Evolutionary conservation across 2,797 vertebrate species (phyloP).

Genomic region (Oreonectes daqikongensis): DNA sequence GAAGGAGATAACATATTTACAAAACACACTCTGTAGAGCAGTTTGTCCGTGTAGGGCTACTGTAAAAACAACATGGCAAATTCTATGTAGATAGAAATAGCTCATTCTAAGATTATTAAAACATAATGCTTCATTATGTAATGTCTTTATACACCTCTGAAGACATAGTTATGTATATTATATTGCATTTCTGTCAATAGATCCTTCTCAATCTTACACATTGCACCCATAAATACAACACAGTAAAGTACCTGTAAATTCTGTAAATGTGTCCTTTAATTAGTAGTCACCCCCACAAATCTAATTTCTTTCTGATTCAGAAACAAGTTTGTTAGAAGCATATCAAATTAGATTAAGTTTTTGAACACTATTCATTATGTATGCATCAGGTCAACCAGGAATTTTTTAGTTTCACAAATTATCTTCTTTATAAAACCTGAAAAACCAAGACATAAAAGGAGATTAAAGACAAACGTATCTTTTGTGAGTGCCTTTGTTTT

Average conservation of each 20-base stretch:
- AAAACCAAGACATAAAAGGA: background rate
- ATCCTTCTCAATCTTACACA: too few relatives aligned
- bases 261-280: background rate
- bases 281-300: conserved; percentile 19
- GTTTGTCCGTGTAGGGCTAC: too few relatives aligned
- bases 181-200: background rate
- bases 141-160: too few relatives aligned
- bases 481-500: background rate
- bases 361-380: conserved; percentile 13
- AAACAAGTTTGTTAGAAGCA: conserved; percentile 8
- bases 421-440: conserved; percentile 8
- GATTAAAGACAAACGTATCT: background rate
- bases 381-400: conserved; percentile 27
- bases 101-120: too few relatives aligned
- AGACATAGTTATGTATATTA: background rate
- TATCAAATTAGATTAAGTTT: conserved; percentile 9
- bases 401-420: conserved; percentile 13
- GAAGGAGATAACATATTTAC: too few relatives aligned
- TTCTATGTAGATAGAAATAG: too few relatives aligned
- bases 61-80: too few relatives aligned
- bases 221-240: background rate
- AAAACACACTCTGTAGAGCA: too few relatives aligned
- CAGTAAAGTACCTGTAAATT: background rate
- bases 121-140: too few relatives aligned
- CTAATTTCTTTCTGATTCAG: background rate